Conservation (phyloP, 2,797 vertebrate genomes). For the Muraenolepis orangiensis region DNA sequence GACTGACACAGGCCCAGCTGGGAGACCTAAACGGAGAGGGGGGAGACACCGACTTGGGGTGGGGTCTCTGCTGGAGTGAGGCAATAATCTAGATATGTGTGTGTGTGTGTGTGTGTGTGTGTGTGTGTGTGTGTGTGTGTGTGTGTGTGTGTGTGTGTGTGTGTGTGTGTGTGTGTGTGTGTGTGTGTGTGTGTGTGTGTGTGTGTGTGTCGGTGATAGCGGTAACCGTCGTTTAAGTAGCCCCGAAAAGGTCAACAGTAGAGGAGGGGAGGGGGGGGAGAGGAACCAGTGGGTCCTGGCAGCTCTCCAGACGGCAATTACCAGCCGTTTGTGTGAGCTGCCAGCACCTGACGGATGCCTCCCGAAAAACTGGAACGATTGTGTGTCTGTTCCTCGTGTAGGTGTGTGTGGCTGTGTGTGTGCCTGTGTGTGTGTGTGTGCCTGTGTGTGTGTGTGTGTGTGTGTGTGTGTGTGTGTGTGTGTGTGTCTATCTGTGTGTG, state of each 20-base stretch:
- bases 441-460: slow-evolving; percentile 33
- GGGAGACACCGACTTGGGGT: too few relatives aligned
- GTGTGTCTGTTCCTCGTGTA: slow-evolving; percentile 39
- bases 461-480: too few relatives aligned
- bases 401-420: slow-evolving; percentile 25
- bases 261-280: too few relatives aligned
- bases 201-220: slow-evolving; percentile 33
- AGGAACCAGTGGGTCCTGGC: slow-evolving; percentile 24
- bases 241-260: slow-evolving; percentile 48
- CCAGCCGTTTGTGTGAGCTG: slow-evolving; percentile 36
- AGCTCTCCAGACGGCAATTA: slow-evolving; percentile 37
- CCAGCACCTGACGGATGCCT: slow-evolving; percentile 47
- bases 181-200: too few relatives aligned
- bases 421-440: slow-evolving; percentile 28
- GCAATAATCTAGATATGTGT: slow-evolving; percentile 52
- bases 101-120: slow-evolving; percentile 4
- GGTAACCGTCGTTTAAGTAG: slow-evolving; percentile 54
- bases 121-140: too few relatives aligned
- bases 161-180: too few relatives aligned
- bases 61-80: slow-evolving; percentile 52
- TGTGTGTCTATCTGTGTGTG: too few relatives aligned
- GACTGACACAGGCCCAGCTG: too few relatives aligned
- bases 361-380: slow-evolving; percentile 17
- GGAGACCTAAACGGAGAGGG: too few relatives aligned
- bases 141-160: too few relatives aligned